These are phyloP conservation scores for Tachina grossa DNA, from an alignment of 2,888 invertebrate genomes.

Conservation along the genomic window DNA sequence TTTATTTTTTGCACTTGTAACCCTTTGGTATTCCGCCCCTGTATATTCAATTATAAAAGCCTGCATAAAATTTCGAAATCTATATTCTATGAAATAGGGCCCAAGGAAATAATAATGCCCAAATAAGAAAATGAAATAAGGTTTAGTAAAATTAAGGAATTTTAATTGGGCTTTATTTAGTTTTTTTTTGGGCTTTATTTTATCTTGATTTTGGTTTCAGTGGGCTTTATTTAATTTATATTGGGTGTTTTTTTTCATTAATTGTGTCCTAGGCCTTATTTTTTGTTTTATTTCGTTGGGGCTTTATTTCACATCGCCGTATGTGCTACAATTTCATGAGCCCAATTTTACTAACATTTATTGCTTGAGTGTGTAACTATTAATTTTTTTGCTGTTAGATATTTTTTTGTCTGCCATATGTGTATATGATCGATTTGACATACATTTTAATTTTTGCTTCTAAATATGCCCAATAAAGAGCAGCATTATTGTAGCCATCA, in stretches of 20 bases:
- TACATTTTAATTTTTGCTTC: slow-evolving; percentile 46
- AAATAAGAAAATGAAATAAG: too few species aligned
- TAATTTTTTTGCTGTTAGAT: neutral
- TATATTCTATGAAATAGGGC: neutral
- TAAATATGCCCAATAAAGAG: slow-evolving; percentile 50
- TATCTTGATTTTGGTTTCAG: too few species aligned
- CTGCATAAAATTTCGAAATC: neutral
- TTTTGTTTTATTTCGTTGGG: too few species aligned
- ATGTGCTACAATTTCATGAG: neutral
- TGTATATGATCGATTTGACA: slow-evolving; percentile 61
- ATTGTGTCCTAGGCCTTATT: too few species aligned
- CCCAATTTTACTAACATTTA: slow-evolving; percentile 20
- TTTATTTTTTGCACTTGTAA: too few species aligned
- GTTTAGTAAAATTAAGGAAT: too few species aligned
- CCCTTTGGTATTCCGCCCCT: neutral
- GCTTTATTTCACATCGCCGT: too few species aligned
- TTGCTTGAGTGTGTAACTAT: neutral
- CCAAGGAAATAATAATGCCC: too few species aligned
- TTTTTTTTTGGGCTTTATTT: too few species aligned
- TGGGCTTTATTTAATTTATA: too few species aligned
- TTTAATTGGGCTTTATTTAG: too few species aligned
- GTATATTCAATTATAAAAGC: neutral
- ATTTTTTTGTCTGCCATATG: slow-evolving; percentile 41
- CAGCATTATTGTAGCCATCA: slow-evolving; percentile 23
- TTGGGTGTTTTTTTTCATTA: too few species aligned